Percentiles rank a stretch among this genome's conserved stretches.
phyloP scores from a whole-genome alignment of 2,888 invertebrate genomes.

The Allolobophora icterica region DNA sequence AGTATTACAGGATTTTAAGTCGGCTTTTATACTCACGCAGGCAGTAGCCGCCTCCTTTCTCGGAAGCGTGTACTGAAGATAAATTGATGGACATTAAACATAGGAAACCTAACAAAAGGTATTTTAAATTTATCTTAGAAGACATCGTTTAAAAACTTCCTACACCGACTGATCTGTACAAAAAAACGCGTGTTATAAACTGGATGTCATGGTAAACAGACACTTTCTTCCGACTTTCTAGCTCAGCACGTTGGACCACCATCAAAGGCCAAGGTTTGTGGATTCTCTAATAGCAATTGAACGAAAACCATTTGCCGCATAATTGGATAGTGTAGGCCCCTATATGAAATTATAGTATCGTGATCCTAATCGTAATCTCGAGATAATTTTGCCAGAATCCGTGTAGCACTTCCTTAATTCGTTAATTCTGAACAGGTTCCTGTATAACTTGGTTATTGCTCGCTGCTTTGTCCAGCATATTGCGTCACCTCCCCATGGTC shows the following conservation, averaged over 20 bases:
- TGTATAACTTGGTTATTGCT: too few relatives aligned
- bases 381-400: too few relatives aligned
- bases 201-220: background rate
- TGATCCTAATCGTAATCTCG: too few relatives aligned
- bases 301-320: background rate
- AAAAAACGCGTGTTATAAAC: background rate
- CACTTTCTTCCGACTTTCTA: background rate
- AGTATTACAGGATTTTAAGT: background rate
- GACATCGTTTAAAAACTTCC: background rate
- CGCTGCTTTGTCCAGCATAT: too few relatives aligned
- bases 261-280: background rate
- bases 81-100: background rate
- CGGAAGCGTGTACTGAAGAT: background rate
- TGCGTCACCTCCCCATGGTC: too few relatives aligned
- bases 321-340: too few relatives aligned
- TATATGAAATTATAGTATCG: too few relatives aligned
- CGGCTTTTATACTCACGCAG: background rate
- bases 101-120: background rate
- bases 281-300: slow-evolving; percentile 17
- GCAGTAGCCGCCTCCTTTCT: background rate
- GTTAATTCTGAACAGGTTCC: too few relatives aligned
- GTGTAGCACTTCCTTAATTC: too few relatives aligned
- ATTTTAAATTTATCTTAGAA: background rate
- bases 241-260: background rate
- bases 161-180: background rate